Conservation (phyloP, 2,113 vertebrate species). For the Scomber scombrus region DNA sequence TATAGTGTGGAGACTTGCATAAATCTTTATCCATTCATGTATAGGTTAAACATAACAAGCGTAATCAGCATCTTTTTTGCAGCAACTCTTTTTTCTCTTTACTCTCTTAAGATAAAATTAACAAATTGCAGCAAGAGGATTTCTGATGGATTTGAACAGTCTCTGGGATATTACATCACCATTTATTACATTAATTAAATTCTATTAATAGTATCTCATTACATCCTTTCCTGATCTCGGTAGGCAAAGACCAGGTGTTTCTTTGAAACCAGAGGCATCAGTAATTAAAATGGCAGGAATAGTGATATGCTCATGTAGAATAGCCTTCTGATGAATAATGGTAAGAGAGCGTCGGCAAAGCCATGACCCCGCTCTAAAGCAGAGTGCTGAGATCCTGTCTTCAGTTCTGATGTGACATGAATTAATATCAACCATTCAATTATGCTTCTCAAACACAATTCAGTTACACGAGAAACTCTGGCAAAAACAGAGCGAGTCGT, state of each 20-base stretch:
- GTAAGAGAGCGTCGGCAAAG: background rate
- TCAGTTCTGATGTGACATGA: constrained; percentile 26
- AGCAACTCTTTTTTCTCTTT: constrained; percentile 2
- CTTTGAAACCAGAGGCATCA: constrained; percentile 37
- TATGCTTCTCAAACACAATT: constrained; percentile 13
- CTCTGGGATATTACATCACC: background rate
- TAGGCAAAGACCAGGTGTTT: constrained; percentile 37
- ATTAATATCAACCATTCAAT: constrained; percentile 28
- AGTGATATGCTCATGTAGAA: constrained; percentile 7
- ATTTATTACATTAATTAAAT: constrained; percentile 36
- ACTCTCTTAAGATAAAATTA: constrained; percentile 3
- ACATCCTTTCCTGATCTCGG: constrained; percentile 6
- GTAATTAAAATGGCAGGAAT: constrained; percentile 24
- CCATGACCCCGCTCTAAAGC: constrained; percentile 1
- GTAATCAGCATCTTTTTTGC: constrained; percentile 4
- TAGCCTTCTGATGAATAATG: constrained; percentile 32
- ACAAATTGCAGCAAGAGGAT: constrained; percentile 22
- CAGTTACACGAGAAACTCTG: constrained; percentile 31
- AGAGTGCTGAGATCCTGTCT: background rate
- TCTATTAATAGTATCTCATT: constrained; percentile 45
- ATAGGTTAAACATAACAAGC: background rate
- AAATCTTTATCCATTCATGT: background rate
- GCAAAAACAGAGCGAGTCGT: constrained; percentile 46
- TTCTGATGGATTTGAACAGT: constrained; percentile 9
- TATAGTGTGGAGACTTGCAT: background rate